Evolutionary conservation across 2,888 invertebrate genomes (phyloP).

Genomic region (Hydropsyche betteni): DNA sequence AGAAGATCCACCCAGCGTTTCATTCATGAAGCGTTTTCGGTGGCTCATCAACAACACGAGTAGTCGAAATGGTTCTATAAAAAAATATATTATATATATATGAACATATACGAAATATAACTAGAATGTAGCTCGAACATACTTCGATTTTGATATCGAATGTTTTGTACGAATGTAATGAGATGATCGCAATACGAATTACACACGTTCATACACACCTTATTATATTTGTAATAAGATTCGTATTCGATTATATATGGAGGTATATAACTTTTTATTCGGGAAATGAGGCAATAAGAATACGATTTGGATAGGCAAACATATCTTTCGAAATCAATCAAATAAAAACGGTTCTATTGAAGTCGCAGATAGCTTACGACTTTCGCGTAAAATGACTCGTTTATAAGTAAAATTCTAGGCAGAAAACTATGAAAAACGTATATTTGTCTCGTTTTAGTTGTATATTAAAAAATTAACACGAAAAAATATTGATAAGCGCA

Average conservation of each 20-base stretch:
- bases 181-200: slow-evolving; percentile 18
- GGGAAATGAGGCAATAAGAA: too few species aligned
- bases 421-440: too few species aligned
- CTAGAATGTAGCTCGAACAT: background rate
- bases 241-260: background rate
- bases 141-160: background rate
- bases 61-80: slow-evolving; percentile 6
- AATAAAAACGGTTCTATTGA: slow-evolving; percentile 4
- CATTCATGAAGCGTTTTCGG: slow-evolving; percentile 29
- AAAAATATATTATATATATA: background rate
- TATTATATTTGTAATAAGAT: slow-evolving; percentile 18
- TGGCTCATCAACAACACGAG: slow-evolving; percentile 14
- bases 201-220: slow-evolving; percentile 21
- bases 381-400: too few species aligned
- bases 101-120: background rate
- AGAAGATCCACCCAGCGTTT: background rate
- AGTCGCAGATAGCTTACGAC: too few species aligned
- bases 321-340: slow-evolving; percentile 18
- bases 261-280: too few species aligned
- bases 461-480: too few species aligned
- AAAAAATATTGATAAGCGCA: too few species aligned
- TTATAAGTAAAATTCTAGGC: too few species aligned
- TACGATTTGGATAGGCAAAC: background rate
- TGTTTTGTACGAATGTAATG: slow-evolving; percentile 4
- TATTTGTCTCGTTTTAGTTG: too few species aligned